These are phyloP conservation scores for Gephyroberyx darwinii DNA, from an alignment of 2,797 vertebrate species.

Conservation along the genomic window DNA sequence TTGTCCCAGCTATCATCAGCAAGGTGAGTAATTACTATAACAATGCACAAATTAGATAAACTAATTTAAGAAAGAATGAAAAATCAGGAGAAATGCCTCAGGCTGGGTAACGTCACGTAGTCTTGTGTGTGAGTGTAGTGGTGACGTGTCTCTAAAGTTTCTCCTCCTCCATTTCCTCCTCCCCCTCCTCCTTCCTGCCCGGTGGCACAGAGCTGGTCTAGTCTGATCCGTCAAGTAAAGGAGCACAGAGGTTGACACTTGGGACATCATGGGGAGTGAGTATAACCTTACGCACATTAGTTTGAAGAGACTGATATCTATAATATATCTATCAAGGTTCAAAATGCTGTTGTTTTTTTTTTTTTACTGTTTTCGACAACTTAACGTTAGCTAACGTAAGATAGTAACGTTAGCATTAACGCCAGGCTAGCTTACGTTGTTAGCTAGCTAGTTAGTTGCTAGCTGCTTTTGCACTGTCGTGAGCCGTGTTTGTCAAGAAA, in stretches of 20 bases:
- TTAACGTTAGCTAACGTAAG: slow-evolving; percentile 36
- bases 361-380: slow-evolving; percentile 23
- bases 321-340: accelerated
- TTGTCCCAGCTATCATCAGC: no score
- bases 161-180: slow-evolving; percentile 23
- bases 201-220: slow-evolving; percentile 33
- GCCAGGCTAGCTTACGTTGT: slow-evolving; percentile 45
- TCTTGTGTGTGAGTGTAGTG: slow-evolving; percentile 48
- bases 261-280: slow-evolving; percentile 78
- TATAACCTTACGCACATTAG: slow-evolving; percentile 26
- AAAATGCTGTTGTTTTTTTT: background rate
- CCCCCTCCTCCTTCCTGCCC: slow-evolving; percentile 24
- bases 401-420: slow-evolving; percentile 12
- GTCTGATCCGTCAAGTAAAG: slow-evolving; percentile 21
- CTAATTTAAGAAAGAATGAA: no score
- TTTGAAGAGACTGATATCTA: accelerated
- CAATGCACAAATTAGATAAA: no score
- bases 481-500: background rate
- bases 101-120: background rate
- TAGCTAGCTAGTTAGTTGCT: slow-evolving; percentile 36
- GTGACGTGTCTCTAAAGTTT: slow-evolving; percentile 74
- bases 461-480: background rate
- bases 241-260: slow-evolving; percentile 17
- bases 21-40: no score
- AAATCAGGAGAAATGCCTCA: no score